Percentiles rank a stretch among this genome's conserved stretches.
phyloP scores from a whole-genome alignment of 2,797 vertebrate species.

The Margarornis squamiger region DNA sequence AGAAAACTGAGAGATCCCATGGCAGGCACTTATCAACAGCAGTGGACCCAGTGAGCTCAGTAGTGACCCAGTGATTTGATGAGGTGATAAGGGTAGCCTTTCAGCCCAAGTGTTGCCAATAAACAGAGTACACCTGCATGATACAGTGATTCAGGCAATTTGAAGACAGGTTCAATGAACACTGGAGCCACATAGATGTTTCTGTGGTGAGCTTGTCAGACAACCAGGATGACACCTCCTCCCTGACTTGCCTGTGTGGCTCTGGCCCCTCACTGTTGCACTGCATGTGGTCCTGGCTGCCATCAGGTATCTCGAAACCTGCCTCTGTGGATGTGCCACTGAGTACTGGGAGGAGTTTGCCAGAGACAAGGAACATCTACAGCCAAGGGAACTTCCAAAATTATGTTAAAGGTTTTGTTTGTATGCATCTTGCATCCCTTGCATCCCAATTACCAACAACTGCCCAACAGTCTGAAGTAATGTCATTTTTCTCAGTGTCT shows the following conservation, averaged over 20 bases:
- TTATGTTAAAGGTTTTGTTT: not conserved
- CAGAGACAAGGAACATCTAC: not conserved
- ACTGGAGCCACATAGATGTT: not conserved
- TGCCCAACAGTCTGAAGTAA: not conserved
- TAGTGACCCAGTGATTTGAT: not conserved
- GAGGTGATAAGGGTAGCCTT: not conserved
- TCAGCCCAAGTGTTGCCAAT: not conserved
- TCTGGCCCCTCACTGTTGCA: not conserved
- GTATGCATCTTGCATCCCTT: not conserved
- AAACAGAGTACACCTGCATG: not conserved
- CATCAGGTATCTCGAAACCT: not conserved
- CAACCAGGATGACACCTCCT: not conserved
- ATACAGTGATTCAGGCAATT: not conserved
- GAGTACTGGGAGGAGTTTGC: not conserved
- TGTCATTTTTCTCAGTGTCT: not conserved
- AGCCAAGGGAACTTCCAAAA: not conserved
- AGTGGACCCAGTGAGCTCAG: not conserved
- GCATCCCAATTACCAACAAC: not conserved
- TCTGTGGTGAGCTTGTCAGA: not conserved
- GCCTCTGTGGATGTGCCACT: not conserved
- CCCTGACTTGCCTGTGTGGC: not conserved
- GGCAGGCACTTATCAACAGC: not conserved
- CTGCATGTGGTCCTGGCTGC: not conserved
- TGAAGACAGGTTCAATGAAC: not conserved
- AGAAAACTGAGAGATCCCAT: not conserved